phyloP scores from a whole-genome alignment of 2,113 vertebrate genomes.

The Acanthochromis polyacanthus region DNA sequence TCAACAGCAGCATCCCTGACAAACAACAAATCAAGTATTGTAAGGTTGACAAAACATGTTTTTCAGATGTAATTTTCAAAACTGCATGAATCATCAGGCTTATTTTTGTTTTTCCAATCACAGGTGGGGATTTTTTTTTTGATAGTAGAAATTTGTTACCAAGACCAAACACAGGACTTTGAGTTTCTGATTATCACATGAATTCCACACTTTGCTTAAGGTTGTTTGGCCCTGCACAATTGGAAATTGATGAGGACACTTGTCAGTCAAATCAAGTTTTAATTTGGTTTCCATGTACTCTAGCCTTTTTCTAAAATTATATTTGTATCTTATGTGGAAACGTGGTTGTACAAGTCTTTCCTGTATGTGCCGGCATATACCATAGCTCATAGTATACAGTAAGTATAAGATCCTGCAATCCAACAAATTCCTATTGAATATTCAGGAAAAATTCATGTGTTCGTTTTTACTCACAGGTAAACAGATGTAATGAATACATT shows the following conservation, averaged over 20 bases:
- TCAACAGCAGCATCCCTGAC: too few species aligned
- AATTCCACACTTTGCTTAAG: background rate
- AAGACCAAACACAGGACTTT: background rate
- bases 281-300: too few species aligned
- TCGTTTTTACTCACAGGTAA: slow-evolving; percentile 47
- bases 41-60: too few species aligned
- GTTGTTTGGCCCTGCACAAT: background rate
- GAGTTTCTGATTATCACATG: background rate
- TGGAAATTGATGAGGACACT: background rate
- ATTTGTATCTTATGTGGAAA: background rate
- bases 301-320: background rate
- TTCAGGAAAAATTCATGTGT: slow-evolving; percentile 29
- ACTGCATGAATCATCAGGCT: too few species aligned
- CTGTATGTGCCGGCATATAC: background rate
- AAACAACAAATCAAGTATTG: too few species aligned
- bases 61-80: too few species aligned
- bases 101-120: too few species aligned
- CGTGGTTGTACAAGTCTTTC: background rate
- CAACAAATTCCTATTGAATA: background rate
- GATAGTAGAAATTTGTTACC: too few species aligned
- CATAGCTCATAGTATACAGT: background rate
- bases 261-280: background rate
- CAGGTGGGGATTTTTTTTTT: too few species aligned
- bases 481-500: slow-evolving; percentile 78
- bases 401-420: background rate